phyloP scores from a whole-genome alignment of 2,888 invertebrate species.

The Papilio protenor region DNA sequence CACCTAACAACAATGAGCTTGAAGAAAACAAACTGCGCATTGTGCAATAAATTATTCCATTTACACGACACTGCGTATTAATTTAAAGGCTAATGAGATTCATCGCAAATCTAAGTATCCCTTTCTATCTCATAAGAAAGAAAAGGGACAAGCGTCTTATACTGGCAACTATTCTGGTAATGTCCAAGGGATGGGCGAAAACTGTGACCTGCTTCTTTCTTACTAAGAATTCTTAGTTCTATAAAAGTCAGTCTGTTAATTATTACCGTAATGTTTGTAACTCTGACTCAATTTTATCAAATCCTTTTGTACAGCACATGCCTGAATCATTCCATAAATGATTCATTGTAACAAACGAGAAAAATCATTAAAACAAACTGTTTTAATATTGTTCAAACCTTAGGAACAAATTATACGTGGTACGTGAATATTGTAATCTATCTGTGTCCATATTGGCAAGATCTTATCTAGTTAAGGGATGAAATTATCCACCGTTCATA shows the following conservation, averaged over 20 bases:
- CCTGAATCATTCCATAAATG: conserved; percentile 15
- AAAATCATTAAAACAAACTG: not conserved
- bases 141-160: not conserved
- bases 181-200: not conserved
- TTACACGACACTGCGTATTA: not conserved
- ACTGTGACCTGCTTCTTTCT: not conserved
- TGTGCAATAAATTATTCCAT: conserved; percentile 34
- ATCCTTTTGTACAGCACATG: not conserved
- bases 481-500: not conserved
- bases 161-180: not conserved
- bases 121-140: not conserved
- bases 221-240: not conserved
- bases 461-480: not conserved
- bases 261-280: not conserved
- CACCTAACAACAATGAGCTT: conserved; percentile 31
- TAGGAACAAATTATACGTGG: not conserved
- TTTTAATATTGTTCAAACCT: not conserved
- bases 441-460: not conserved
- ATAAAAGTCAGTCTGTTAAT: not conserved
- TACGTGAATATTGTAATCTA: not conserved
- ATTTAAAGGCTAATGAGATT: not conserved
- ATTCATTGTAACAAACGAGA: not conserved
- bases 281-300: conserved; percentile 18
- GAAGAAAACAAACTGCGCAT: conserved; percentile 34
- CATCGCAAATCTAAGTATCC: not conserved